These are phyloP conservation scores for Drosophila bipectinata DNA, from an alignment of 1,140 invertebrate species.

Conservation along the genomic window DNA sequence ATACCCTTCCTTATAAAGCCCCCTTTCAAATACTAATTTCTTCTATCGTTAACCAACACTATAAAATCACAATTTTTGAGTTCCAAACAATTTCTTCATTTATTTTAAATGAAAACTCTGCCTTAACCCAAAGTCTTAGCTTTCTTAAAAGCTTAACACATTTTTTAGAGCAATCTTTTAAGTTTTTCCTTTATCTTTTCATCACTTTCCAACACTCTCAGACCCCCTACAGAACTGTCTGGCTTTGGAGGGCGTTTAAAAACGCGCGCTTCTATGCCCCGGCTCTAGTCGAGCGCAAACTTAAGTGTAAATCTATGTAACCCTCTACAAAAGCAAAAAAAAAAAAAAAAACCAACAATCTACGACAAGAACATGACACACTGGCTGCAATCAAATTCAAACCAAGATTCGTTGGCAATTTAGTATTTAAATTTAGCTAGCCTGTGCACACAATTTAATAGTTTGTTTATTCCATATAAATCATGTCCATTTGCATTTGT, in stretches of 20 bases:
- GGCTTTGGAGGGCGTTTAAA: neutral
- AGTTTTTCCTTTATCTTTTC: no score
- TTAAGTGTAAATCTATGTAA: conserved; percentile 70
- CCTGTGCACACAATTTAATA: conserved; percentile 51
- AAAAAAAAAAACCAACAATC: conserved; percentile 1
- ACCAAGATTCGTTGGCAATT: conserved; percentile 39
- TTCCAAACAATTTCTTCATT: no score
- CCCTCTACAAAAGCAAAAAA: conserved; percentile 13
- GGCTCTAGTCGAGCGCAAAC: conserved; percentile 22
- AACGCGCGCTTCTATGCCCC: neutral
- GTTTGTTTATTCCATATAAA: conserved; percentile 58
- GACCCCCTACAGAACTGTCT: neutral
- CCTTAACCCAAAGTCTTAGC: no score
- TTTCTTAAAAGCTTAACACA: no score
- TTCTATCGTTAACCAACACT: no score
- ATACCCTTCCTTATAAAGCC: no score
- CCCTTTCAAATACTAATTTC: no score
- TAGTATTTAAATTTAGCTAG: conserved; percentile 46
- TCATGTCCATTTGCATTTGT: conserved; percentile 58
- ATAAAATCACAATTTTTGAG: no score
- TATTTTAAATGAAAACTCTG: no score
- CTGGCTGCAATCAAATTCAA: conserved; percentile 43
- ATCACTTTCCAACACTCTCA: neutral
- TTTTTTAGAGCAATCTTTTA: neutral
- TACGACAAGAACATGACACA: conserved; percentile 41